phyloP scores from a whole-genome alignment of 2,113 vertebrate genomes.

The Vulpes lagopus region DNA sequence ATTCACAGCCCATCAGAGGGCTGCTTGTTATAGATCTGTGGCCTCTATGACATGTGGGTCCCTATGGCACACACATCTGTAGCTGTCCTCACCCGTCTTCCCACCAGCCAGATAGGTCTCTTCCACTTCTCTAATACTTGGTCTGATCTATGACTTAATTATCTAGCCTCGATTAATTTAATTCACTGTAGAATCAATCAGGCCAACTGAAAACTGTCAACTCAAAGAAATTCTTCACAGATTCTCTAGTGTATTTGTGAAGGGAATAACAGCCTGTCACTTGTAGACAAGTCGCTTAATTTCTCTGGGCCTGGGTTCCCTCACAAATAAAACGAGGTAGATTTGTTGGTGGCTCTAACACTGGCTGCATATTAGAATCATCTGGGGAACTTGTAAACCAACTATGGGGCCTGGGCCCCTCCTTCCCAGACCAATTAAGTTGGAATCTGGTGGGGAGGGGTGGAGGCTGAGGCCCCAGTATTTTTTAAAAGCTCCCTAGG shows the following conservation, averaged over 20 bases:
- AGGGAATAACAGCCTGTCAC: slow-evolving; percentile 39
- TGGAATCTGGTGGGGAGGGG: background rate
- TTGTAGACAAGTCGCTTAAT: background rate
- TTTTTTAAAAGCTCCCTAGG: slow-evolving; percentile 61
- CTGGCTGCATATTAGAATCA: slow-evolving; percentile 56
- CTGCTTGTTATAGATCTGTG: background rate
- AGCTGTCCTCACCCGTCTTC: background rate
- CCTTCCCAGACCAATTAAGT: slow-evolving; percentile 74
- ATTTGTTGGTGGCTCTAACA: background rate
- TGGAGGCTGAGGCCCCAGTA: slow-evolving; percentile 20
- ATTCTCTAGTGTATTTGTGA: background rate
- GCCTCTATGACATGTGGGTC: background rate
- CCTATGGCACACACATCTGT: rapidly evolving
- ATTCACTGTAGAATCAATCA: slow-evolving; percentile 45
- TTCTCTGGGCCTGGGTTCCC: slow-evolving; percentile 26
- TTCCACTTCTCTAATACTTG: background rate
- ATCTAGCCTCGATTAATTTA: background rate
- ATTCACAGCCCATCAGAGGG: background rate
- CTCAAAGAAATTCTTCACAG: background rate
- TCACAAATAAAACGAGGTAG: background rate
- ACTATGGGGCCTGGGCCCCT: background rate
- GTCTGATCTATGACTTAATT: background rate
- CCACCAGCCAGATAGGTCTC: background rate
- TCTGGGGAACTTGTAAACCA: slow-evolving; percentile 63
- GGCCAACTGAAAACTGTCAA: slow-evolving; percentile 15